Conservation (phyloP, 37 sponge, comb jelly and placozoan species). For the Cliona cf. orientalis region DNA sequence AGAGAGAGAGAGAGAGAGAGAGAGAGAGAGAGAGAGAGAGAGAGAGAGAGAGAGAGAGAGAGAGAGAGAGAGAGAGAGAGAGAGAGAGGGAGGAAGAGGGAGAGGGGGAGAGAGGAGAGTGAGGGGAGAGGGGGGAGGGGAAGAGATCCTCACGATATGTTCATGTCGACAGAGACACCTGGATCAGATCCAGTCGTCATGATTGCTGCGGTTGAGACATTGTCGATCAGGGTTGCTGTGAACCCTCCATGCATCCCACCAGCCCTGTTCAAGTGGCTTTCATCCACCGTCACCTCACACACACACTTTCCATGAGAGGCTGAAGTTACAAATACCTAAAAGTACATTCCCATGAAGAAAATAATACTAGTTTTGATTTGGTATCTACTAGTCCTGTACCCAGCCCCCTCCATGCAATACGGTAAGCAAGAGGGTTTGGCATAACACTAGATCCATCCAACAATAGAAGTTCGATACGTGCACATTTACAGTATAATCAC, state of each 20-base stretch:
- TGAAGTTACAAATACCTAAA: conserved; percentile 45
- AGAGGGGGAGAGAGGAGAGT: too few species aligned
- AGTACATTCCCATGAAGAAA: neutral
- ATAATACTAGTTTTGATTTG: neutral
- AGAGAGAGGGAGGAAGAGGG: neutral
- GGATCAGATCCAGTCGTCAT: conserved; percentile 64
- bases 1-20: neutral
- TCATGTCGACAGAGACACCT: conserved; percentile 83
- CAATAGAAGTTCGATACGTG: too few species aligned
- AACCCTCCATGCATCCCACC: conserved; percentile 92
- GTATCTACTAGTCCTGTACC: too few species aligned
- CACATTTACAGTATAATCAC: too few species aligned
- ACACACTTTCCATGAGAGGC: conserved; percentile 50
- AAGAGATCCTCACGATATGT: conserved; percentile 58
- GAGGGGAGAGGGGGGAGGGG: too few species aligned
- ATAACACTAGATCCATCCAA: too few species aligned
- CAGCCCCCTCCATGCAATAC: too few species aligned
- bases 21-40: neutral
- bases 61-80: neutral
- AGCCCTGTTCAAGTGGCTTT: conserved; percentile 76
- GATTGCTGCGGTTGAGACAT: conserved; percentile 81
- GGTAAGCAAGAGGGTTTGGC: too few species aligned
- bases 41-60: neutral
- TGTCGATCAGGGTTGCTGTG: conserved; percentile 90
- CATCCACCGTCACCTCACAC: conserved; percentile 81